Base-by-base conservation (phyloP, 2,797 vertebrate species). In the Oceanodroma leucorhoa region DNA sequence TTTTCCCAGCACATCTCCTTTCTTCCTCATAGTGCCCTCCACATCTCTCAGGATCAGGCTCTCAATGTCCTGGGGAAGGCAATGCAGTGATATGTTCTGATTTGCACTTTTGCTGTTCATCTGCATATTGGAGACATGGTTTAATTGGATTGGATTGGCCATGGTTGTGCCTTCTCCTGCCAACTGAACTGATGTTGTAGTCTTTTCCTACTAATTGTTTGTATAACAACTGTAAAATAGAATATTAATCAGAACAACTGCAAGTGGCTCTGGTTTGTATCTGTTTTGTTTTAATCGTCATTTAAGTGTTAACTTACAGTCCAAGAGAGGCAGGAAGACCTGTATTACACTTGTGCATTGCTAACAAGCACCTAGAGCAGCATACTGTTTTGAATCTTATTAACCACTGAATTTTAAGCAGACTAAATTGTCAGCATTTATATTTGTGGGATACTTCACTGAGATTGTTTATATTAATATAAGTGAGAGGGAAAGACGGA, bases 241-340 rank as follows among this genome's bases (percentile, higher is more conserved):
- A 90, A 95, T 71, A 70, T 89, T 93, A 94, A 93, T 94, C 95
- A 93, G 81, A 94, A 96, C 90, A 90, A 94, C 77, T 89, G 88
- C 55, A 94, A 84, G 77, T 91, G 81, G 48, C 83, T 94, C 75
- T 93, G 66, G 77, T 90, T 90, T 84, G 70, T 82, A 82, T 90
- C 77, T 82, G 51, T 50, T 96, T 87, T 84, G 55, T 83, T 95
- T 94, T 85, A 94, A 89, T 94, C 13, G 1, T 54, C 48, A 40
- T 94, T 90, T 93, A 88, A 94, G 77, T 50, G 40, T 90, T 94
- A 94, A 91, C 70, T 61, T 67, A 41, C 18, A 72, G 62, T 70
- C 64, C 67, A 67, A 43, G 83, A 87, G 53, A 61, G 45, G 40
- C 72, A 90, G 27, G 66, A 41, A 84, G 66, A 89, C 83, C 83